Base-by-base conservation (phyloP, 2,888 invertebrate species). In the Sinodicranocentrus sp. region DNA sequence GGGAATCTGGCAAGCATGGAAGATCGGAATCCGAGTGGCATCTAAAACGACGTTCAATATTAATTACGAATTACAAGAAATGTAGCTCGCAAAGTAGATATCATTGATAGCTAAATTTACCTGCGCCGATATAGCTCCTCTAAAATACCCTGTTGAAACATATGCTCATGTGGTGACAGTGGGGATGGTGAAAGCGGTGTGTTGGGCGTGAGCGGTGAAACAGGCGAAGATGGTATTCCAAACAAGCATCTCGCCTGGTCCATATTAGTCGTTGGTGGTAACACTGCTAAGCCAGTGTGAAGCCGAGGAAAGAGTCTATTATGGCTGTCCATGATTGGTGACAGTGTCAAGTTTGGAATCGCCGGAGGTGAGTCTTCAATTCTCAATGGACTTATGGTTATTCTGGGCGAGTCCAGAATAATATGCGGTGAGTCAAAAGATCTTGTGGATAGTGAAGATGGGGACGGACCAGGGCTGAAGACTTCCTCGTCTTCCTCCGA, bases 11-110 rank as follows among this genome's bases (percentile, higher is more conserved):
- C 92, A 92, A 92, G 87, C 92, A 89, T 26, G 93, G 92, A 86
- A 93, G 91, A 89, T 94, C 94, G 2, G 94, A 93, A 89, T 94
- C 94, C 44, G 94, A 94, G 89, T 93, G 93, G 89, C 93, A 94
- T 78, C 94, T 91, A 93, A 93, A 5, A 57, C 15, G 26, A 19
- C n/a, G 23, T 33, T 25, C n/a, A 21, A 68, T 21, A 5, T 17
- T 44, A 23, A 44, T 68, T 10, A 68, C 21, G 8, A 19, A 68
- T 3, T 19, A 21, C 0, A 28, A 15, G 26, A 54, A 8, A 52
- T 13, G 52, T 8, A 10, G 52, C n/a, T 8, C 8, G n/a, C n/a
- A n/a, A n/a, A n/a, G 15, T 59, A 23, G 25, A 25, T 2, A 26
- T 59, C 17, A 73, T 21, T 44, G 65, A 25, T 39, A 68, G 43